These are phyloP conservation scores for Brachystomella parvula DNA, from an alignment of 1,140 invertebrate genomes.

Conservation along the genomic window DNA sequence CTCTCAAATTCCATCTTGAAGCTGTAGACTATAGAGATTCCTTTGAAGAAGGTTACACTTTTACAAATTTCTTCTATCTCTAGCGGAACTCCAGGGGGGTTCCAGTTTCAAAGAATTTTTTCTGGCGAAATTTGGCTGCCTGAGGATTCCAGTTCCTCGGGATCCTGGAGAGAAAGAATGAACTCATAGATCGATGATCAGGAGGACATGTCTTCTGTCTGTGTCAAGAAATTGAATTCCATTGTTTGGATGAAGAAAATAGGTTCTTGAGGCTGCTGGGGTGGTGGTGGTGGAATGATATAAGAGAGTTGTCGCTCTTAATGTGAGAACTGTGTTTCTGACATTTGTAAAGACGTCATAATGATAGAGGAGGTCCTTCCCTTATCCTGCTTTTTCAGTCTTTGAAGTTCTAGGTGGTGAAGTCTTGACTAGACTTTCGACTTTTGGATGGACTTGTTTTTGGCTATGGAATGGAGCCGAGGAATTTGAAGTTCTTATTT, in stretches of 20 bases:
- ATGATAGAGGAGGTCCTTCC: neutral
- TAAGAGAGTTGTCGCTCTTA: neutral
- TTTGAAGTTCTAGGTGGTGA: neutral
- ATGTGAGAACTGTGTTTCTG: constrained; percentile 2
- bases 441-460: too few relatives aligned
- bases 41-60: neutral
- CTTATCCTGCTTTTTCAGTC: neutral
- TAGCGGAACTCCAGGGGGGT: neutral
- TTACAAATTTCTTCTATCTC: neutral
- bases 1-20: neutral
- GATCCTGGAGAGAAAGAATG: neutral
- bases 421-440: too few relatives aligned
- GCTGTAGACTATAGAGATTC: neutral
- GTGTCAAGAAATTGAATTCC: neutral
- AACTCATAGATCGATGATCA: neutral
- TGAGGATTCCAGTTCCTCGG: neutral
- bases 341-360: constrained; percentile 12
- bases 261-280: too few relatives aligned
- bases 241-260: neutral
- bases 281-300: too few relatives aligned
- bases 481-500: too few relatives aligned
- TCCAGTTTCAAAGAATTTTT: neutral
- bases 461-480: too few relatives aligned
- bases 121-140: neutral
- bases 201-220: neutral